Conservation (phyloP, 2,888 invertebrate species). For the Petrolisthes cinctipes region DNA sequence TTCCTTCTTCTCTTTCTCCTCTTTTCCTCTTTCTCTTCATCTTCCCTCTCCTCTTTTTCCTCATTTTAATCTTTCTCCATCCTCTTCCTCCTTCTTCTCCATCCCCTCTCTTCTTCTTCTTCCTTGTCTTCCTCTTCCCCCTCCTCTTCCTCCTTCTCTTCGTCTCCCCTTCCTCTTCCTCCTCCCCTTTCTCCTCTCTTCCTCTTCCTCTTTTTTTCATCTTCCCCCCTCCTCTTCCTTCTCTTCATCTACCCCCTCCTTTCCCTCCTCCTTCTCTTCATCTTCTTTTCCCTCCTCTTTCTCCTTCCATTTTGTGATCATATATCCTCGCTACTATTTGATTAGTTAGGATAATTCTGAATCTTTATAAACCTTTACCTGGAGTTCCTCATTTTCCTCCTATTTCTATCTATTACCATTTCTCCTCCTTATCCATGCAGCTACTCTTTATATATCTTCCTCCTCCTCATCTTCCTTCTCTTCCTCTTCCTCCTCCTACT, state of each 20-base stretch:
- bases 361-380: too few relatives aligned
- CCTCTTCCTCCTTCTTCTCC: background rate
- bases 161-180: background rate
- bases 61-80: too few relatives aligned
- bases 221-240: background rate
- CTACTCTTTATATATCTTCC: background rate
- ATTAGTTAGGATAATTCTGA: too few relatives aligned
- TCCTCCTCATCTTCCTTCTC: too few relatives aligned
- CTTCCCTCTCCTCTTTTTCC: too few relatives aligned
- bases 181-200: background rate
- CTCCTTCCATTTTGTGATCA: too few relatives aligned
- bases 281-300: background rate
- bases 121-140: background rate
- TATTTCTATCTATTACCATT: background rate
- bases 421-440: background rate
- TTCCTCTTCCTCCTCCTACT: too few relatives aligned
- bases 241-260: background rate
- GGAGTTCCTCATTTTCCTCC: background rate
- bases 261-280: background rate
- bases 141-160: background rate
- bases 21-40: too few relatives aligned
- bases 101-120: background rate
- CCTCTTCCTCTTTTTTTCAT: background rate
- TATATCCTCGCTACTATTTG: too few relatives aligned
- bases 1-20: too few relatives aligned